These are phyloP conservation scores for Thymelicus sylvestris DNA, from an alignment of 2,888 invertebrate genomes.

Conservation along the genomic window DNA sequence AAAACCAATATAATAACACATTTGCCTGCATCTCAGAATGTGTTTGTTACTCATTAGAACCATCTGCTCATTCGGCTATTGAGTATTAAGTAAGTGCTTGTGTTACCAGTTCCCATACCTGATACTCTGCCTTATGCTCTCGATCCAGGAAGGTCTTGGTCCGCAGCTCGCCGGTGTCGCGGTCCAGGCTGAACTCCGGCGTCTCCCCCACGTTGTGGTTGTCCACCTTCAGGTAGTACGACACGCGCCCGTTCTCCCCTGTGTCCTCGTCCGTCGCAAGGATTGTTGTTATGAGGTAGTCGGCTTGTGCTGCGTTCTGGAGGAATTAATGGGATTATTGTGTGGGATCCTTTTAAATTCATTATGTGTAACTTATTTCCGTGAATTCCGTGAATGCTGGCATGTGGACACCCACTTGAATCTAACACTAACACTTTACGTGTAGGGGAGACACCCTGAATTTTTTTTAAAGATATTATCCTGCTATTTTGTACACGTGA, in stretches of 20 bases:
- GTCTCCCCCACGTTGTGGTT: slow-evolving; percentile 92
- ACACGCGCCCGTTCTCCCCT: slow-evolving; percentile 93
- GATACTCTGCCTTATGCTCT: slow-evolving; percentile 84
- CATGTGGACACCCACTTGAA: no score
- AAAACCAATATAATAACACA: no score
- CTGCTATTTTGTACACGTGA: no score
- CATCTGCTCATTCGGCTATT: no score
- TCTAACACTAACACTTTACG: no score
- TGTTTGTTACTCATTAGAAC: no score
- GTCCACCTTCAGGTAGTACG: slow-evolving; percentile 92
- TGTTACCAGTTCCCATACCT: slow-evolving; percentile 53
- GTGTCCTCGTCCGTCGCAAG: slow-evolving; percentile 92
- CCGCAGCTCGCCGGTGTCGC: slow-evolving; percentile 91
- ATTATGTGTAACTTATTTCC: no score
- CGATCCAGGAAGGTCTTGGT: slow-evolving; percentile 92
- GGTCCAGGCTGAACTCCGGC: slow-evolving; percentile 91
- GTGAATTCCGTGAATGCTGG: no score
- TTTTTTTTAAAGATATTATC: no score
- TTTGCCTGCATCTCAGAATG: no score
- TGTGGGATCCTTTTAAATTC: neutral
- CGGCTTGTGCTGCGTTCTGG: slow-evolving; percentile 89
- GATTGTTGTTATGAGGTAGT: slow-evolving; percentile 91
- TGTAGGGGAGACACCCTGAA: no score
- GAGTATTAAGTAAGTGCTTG: no score
- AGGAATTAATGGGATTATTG: slow-evolving; percentile 5